Evolutionary conservation across 2,888 invertebrate species (phyloP), one percentile per base, ranked within the genome.

Genomic region (Poecilus cupreus): DNA sequence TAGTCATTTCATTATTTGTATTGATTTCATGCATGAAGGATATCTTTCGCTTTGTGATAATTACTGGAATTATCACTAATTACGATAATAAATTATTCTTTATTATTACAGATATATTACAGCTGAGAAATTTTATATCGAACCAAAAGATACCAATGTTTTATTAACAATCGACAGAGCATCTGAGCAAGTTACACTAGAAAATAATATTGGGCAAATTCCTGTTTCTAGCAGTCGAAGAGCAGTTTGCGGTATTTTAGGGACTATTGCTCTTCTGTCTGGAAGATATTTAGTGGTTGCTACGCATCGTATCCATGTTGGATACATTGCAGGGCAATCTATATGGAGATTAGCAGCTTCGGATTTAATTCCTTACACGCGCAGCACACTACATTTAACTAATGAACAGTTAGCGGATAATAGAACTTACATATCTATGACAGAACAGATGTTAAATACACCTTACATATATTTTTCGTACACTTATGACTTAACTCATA

Each of bases 401-500:
- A 94, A 93, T 83, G 93, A 94, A 88, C 96, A 95, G 93, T 93
- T 94, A 84, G 92, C 94, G 83, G 95, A 96, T 88, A 98, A 99
- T 89, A 93, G 92, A 83, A 91, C 92, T 3, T 99, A 98, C 87
- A 90, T 97, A 86, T 92, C 93, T 4, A 96, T 99, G 96, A 87
- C 99, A 10, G 94, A 95, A 82, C 91, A 92, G 82, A 94, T 96
- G 0, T 90, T 99, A 77, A 93, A 94, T 46, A 95, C 96, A 0
- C 96, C 97, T 0, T 93, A 94, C 85, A 96, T 96, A 85, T 99
- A 98, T 90, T 99, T 97, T 90, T 98, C 98, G 13, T 96, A 97
- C 86, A 95, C 96, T 0, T 97, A 97, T 87, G 99, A 99, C 89
- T 89, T 99, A 79, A 97, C 97, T 22, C 98, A 98, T 88, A 93